Evolutionary conservation across 2,113 vertebrate species (phyloP), one percentile per base, ranked within the genome.

Genomic region (Ceratotherium simum): DNA sequence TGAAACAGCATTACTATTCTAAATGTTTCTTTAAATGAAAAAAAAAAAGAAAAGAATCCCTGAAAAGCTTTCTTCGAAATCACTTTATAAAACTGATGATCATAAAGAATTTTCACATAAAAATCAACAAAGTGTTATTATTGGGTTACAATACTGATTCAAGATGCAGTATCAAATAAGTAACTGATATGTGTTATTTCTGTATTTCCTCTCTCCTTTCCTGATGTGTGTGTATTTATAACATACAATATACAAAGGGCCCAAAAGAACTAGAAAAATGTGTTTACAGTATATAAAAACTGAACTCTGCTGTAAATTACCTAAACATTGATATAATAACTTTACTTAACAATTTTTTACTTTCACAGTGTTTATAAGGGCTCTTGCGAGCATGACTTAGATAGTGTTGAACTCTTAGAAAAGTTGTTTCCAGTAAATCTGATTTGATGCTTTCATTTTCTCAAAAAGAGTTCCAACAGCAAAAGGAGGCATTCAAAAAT

Each of bases 401-500:
- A 80, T 42, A 87, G 70, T 67, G 13, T 69, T 93, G 92, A 97
- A 95, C 64, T 96, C 95, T 98, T 39, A 83, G 54, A 94, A 95
- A 96, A 95, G 64, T 90, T 96, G 92, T 96, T 96, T 96, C 62
- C 92, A 97, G 85, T 90, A 93, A 91, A 88, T 95, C 58, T 96
- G 97, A 97, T 78, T 78, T 95, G 86, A 96, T 92, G 90, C 48
- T 94, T 97, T 94, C 94, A 95, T 97, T 95, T 96, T 97, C 96
- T 93, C 72, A 93, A 65, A 83, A 96, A 93, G 56, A 97, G 62
- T 65, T 97, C 69, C 62, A 84, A 89, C 33, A 90, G 86, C 69
- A 97, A 96, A 98, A 97, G 42, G 54, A 88, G 54, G 29, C 69
- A 94, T 96, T 96, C 67, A 87, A 82, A 93, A 93, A 91, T 62